These are phyloP conservation scores for Syritta pipiens DNA, from an alignment of 2,888 invertebrate genomes.

Conservation along the genomic window DNA sequence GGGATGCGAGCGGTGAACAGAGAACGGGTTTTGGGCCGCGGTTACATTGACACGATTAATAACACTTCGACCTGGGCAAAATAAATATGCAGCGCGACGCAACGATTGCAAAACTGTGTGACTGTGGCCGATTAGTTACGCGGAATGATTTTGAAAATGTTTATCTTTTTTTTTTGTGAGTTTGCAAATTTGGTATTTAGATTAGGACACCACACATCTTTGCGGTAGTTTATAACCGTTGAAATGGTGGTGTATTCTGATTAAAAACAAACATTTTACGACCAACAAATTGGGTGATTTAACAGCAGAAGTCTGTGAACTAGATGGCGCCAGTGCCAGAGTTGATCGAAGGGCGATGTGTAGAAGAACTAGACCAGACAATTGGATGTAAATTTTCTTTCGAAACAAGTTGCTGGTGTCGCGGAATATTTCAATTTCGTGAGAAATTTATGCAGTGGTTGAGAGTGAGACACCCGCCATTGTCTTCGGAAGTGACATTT, in stretches of 20 bases:
- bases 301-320: too few species aligned
- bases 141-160: background rate
- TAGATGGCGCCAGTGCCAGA: too few species aligned
- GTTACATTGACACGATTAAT: slow-evolving; percentile 21
- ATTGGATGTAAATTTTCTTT: too few species aligned
- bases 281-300: too few species aligned
- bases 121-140: background rate
- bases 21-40: slow-evolving; percentile 1
- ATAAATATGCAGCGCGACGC: background rate
- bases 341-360: too few species aligned
- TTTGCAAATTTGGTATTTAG: slow-evolving; percentile 20
- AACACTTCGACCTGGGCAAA: background rate
- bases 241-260: background rate
- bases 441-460: too few species aligned
- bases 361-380: too few species aligned
- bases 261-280: too few species aligned
- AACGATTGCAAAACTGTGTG: background rate
- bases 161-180: background rate
- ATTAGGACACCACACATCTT: background rate
- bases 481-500: too few species aligned
- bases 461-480: too few species aligned
- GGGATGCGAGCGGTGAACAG: background rate
- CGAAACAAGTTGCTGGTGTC: too few species aligned
- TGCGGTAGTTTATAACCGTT: slow-evolving; percentile 11
- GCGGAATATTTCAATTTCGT: too few species aligned